Evolutionary conservation across 2,888 invertebrate species (phyloP), one percentile per base, ranked within the genome.

Genomic region (Chalcosyrphus nemorum): DNA sequence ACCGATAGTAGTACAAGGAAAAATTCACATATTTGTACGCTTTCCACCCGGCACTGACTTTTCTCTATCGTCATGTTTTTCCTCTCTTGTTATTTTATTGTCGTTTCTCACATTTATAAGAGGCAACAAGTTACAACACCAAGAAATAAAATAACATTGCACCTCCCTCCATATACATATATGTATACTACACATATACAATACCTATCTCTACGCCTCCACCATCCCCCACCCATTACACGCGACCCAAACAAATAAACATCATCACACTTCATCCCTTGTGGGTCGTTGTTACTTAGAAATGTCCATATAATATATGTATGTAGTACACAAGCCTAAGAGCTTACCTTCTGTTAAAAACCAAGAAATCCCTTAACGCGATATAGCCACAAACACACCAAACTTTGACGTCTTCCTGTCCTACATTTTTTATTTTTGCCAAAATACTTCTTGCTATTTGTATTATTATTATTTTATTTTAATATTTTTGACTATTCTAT

Each of bases 81-180:
- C 17, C 21, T 24, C 59, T 57, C 21, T 27, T 7, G 27, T 1
- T 35, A 32, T 57, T 27, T 24, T 4, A 4, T 24, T 24, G 17
- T 24, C 21, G 27, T 13, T 11, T 17, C 15, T 56, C 29, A 52
- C 50, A 43, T 54, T 43, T 29, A 52, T 15, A 52, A 61, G 63
- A 63, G 74, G 74, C 74, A 74, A 74, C 75, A 75, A 75, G 75
- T 75, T 66, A 75, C 27, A 66, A n/a, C 65, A 65, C 17, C 38
- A 19, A 57, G 27, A 2, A 21, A 41, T 57, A 50, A 50, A 56
- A 65, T 65, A 56, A 65, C 45, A 63, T 56, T 41, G 15, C 72
- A 74, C 45, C 54, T 63, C 41, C 32, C 45, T 3, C n/a, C n/a
- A 38, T n/a, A 32, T 7, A 11, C 43, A 29, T 32, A 45, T 63